phyloP scores from a whole-genome alignment of 2,888 invertebrate genomes.

The Torymus texanus region DNA sequence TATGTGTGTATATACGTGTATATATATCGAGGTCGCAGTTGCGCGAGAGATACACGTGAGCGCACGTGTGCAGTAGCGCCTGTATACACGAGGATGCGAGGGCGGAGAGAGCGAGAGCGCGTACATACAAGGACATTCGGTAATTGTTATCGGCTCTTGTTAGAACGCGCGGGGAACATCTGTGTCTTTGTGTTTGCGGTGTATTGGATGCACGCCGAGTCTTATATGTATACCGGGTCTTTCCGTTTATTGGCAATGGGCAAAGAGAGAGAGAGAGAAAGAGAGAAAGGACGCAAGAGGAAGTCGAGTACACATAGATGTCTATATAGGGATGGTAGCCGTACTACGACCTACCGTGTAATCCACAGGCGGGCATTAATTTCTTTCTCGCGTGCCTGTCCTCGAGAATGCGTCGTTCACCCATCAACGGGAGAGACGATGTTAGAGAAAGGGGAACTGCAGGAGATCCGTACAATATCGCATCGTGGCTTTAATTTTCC shows the following conservation, averaged over 20 bases:
- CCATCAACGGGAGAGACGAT: neutral
- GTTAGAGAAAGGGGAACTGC: neutral
- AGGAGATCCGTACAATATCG: constrained; percentile 18
- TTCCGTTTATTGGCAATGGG: neutral
- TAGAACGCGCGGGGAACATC: neutral
- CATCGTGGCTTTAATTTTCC: constrained; percentile 27
- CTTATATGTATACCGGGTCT: neutral
- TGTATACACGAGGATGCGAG: no score
- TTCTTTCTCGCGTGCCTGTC: neutral
- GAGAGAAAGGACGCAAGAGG: neutral
- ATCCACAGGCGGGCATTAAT: constrained; percentile 33
- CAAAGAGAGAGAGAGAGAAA: neutral
- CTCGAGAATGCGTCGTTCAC: neutral
- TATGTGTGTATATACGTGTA: no score
- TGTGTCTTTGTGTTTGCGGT: no score
- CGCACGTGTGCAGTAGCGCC: no score
- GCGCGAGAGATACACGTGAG: no score
- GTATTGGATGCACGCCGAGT: no score
- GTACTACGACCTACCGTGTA: neutral
- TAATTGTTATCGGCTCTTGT: constrained; percentile 25
- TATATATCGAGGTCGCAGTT: no score
- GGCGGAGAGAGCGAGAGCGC: no score
- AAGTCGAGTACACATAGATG: no score
- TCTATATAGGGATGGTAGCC: neutral
- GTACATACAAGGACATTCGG: neutral